These are phyloP conservation scores for Andrena flavipes DNA, from an alignment of 2,888 invertebrate genomes.

Conservation along the genomic window DNA sequence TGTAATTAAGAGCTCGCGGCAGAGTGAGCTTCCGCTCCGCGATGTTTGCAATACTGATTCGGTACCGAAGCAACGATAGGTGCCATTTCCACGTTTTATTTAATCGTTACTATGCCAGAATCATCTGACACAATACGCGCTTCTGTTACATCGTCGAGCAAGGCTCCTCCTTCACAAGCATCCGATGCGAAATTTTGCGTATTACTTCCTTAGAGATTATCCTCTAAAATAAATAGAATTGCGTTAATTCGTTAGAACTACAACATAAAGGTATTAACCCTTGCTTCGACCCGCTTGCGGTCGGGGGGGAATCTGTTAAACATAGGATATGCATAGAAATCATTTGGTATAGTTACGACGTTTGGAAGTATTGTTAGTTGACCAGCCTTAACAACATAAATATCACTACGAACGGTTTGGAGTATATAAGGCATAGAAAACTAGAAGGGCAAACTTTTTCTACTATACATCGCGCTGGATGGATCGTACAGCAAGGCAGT, in stretches of 20 bases:
- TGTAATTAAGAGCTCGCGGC: conserved; percentile 12
- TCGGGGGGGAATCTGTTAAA: conserved; percentile 47
- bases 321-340: conserved; percentile 61
- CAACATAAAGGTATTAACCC: conserved; percentile 36
- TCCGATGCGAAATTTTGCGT: conserved; percentile 46
- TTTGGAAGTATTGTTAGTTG: conserved; percentile 55
- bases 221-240: conserved; percentile 55
- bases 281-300: conserved; percentile 28
- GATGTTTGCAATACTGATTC: conserved; percentile 57
- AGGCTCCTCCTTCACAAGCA: conserved; percentile 26
- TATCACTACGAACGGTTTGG: conserved; percentile 50
- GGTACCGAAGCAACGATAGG: conserved; percentile 57
- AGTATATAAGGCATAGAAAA: conserved; percentile 56
- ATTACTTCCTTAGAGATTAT: conserved; percentile 40
- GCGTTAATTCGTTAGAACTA: conserved; percentile 50
- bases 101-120: conserved; percentile 50
- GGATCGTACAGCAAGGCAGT: conserved; percentile 72
- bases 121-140: conserved; percentile 52
- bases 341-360: conserved; percentile 63
- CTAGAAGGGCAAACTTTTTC: conserved; percentile 52
- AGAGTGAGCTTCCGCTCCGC: conserved; percentile 13
- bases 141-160: conserved; percentile 42
- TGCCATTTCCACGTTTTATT: conserved; percentile 63
- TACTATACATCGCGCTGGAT: conserved; percentile 59
- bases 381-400: conserved; percentile 54